These are phyloP conservation scores for Caenorhabditis wallacei DNA, from an alignment of 2,888 invertebrate species.

Conservation along the genomic window DNA sequence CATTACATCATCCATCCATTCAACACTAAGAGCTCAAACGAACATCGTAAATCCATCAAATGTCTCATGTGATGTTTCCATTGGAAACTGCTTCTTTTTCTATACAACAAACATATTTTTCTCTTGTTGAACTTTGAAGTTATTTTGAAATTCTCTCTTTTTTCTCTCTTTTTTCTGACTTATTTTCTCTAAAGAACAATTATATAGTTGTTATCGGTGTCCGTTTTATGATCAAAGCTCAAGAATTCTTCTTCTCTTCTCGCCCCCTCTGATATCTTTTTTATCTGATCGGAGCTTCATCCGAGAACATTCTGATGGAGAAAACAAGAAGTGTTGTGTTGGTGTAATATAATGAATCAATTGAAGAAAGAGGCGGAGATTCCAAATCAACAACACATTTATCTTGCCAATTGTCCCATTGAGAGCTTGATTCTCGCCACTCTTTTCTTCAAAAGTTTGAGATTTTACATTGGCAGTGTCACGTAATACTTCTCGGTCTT, in stretches of 20 bases:
- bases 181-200: conserved; percentile 22
- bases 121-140: conserved; percentile 1
- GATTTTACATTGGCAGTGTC: conserved; percentile 25
- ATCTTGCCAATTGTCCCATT: conserved; percentile 64
- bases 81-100: not conserved
- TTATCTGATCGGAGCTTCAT: conserved; percentile 22
- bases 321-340: conserved; percentile 16
- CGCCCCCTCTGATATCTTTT: conserved; percentile 40
- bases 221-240: conserved; percentile 45
- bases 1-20: conserved; percentile 20
- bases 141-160: not conserved
- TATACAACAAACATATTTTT: conserved; percentile 38
- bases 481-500: conserved; percentile 11
- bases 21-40: conserved; percentile 14
- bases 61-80: conserved; percentile 20
- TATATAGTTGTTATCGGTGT: conserved; percentile 30
- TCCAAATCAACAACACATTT: conserved; percentile 63
- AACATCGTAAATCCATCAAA: conserved; percentile 50
- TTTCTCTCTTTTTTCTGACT: conserved; percentile 1
- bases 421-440: conserved; percentile 9
- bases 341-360: conserved; percentile 50
- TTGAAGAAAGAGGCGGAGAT: conserved; percentile 30
- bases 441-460: conserved; percentile 13
- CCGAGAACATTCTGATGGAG: conserved; percentile 41
- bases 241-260: not conserved